phyloP scores from a whole-genome alignment of 2,797 vertebrate genomes.

The Ctenopoma kingsleyae region DNA sequence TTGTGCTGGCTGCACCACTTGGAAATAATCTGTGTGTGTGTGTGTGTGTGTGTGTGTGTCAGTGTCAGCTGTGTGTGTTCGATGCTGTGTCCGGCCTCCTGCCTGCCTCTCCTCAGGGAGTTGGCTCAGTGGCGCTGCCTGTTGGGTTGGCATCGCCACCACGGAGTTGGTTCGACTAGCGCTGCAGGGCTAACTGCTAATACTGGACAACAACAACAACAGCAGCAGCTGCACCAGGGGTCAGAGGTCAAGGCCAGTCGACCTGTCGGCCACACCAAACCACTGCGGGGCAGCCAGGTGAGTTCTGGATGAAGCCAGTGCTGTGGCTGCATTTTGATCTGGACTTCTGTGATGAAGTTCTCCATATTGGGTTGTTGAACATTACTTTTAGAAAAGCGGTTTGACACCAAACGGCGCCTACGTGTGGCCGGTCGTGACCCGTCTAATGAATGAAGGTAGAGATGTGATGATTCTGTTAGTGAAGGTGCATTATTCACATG shows the following conservation, averaged over 20 bases:
- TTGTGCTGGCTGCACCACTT: not conserved
- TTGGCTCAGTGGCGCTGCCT: conserved; percentile 84
- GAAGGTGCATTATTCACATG: no score
- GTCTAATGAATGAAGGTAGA: no score
- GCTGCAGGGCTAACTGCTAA: conserved; percentile 34
- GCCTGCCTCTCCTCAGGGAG: conserved; percentile 84
- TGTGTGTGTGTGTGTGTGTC: conserved; percentile 13
- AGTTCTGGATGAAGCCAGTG: conserved; percentile 45
- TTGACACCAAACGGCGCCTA: no score
- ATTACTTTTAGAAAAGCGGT: no score
- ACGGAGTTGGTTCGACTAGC: conserved; percentile 58
- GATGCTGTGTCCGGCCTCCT: conserved; percentile 84
- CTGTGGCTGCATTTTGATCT: not conserved
- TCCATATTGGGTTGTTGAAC: no score
- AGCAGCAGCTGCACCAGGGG: conserved; percentile 50
- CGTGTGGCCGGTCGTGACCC: no score
- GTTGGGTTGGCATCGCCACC: conserved; percentile 78
- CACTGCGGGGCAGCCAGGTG: conserved; percentile 77
- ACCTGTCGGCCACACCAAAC: conserved; percentile 76
- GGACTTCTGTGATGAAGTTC: no score
- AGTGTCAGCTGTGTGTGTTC: conserved; percentile 12
- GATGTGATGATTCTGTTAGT: no score
- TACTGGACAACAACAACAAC: conserved; percentile 40
- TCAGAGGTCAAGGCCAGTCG: conserved; percentile 66
- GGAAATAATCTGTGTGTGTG: conserved; percentile 13